Conservation (phyloP, 35 echinoderm and acorn worm species). For the Patiria miniata region DNA sequence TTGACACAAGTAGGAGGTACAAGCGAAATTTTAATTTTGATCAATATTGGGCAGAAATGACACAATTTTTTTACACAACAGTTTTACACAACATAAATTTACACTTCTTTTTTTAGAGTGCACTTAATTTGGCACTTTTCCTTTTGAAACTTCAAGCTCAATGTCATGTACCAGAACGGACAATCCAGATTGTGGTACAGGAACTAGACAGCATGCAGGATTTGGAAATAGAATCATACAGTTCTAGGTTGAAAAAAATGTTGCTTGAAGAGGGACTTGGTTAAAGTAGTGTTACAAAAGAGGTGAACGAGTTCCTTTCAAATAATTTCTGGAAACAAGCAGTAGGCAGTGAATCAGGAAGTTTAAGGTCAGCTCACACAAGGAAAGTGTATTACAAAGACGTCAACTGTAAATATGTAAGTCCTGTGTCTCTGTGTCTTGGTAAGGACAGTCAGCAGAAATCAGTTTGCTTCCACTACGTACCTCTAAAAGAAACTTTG, state of each 20-base stretch:
- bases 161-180: not conserved
- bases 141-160: slow-evolving; percentile 1
- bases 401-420: not conserved
- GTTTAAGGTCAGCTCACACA: slow-evolving; percentile 2
- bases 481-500: slow-evolving; percentile 33
- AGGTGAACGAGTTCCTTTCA: not conserved
- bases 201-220: slow-evolving; percentile 3
- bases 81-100: too few species aligned
- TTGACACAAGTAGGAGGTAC: too few species aligned
- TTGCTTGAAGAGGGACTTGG: not conserved
- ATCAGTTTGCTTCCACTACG: slow-evolving; percentile 15
- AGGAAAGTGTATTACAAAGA: slow-evolving; percentile 15
- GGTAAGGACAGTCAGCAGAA: not conserved
- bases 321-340: not conserved
- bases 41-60: too few species aligned
- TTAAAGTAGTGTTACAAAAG: not conserved
- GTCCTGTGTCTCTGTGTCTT: not conserved
- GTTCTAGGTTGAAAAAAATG: not conserved
- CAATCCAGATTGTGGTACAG: not conserved
- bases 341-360: not conserved
- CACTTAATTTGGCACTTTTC: slow-evolving; percentile 24
- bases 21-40: too few species aligned
- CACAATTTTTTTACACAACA: too few species aligned
- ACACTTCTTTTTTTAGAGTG: too few species aligned
- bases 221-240: not conserved